Percentiles rank a stretch among this genome's conserved stretches.
Conservation (phyloP, 2,888 invertebrate genomes). For the Syrista parreyssii region DNA sequence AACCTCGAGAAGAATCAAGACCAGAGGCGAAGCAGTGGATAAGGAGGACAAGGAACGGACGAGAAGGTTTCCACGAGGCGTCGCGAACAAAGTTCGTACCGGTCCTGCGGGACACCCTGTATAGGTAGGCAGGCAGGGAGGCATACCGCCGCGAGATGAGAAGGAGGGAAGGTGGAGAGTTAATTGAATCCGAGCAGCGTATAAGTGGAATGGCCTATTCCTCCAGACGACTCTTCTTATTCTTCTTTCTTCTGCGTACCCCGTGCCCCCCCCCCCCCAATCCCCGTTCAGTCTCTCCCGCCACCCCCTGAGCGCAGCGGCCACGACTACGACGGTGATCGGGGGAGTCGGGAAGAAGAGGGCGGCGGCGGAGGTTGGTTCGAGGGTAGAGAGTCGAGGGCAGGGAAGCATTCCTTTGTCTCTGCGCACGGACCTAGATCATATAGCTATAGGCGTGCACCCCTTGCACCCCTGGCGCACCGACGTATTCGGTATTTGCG, state of each 20-base stretch:
- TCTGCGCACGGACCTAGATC: conserved; percentile 56
- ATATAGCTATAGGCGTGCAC: conserved; percentile 18
- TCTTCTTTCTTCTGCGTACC: conserved; percentile 58
- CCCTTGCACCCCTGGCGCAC: conserved; percentile 19
- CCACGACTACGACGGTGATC: conserved; percentile 44
- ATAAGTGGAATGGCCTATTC: conserved; percentile 66
- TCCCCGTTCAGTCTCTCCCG: conserved; percentile 30
- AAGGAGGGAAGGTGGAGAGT: conserved; percentile 54
- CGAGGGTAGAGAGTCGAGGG: conserved; percentile 39
- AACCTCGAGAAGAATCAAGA: too few relatives aligned
- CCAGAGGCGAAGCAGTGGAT: too few relatives aligned
- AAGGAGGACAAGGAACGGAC: too few relatives aligned
- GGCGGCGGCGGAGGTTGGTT: conserved; percentile 56
- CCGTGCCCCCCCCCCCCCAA: conserved; percentile 40
- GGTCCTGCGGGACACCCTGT: conserved; percentile 44
- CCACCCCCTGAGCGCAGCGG: conserved; percentile 15
- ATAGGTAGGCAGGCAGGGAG: conserved; percentile 35
- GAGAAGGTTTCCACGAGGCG: background rate
- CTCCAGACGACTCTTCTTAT: conserved; percentile 56
- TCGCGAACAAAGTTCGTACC: background rate
- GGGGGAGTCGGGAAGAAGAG: conserved; percentile 58
- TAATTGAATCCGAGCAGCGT: conserved; percentile 66
- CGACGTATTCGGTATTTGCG: conserved; percentile 29
- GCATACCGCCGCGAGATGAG: conserved; percentile 53
- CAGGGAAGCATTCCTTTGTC: conserved; percentile 61